Conservation (phyloP, 2,888 invertebrate genomes). For the Galeruca laticollis region DNA sequence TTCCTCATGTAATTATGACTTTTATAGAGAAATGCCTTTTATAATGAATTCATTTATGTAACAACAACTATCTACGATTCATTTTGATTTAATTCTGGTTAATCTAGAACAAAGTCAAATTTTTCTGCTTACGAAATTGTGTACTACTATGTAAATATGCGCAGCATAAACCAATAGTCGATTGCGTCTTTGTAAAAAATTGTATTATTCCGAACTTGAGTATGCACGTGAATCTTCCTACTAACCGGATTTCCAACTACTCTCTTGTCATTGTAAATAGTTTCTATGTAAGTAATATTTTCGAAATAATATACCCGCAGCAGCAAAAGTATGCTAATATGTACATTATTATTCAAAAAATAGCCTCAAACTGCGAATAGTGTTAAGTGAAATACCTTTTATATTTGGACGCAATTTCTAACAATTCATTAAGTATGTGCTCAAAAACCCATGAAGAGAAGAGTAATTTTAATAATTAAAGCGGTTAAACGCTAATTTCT, state of each 20-base stretch:
- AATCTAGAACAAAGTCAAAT: no score
- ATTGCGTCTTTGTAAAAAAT: background rate
- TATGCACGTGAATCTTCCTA: no score
- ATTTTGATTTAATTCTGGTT: no score
- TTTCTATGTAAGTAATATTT: background rate
- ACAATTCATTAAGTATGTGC: background rate
- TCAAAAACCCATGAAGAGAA: background rate
- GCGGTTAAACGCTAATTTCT: background rate
- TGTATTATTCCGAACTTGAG: no score
- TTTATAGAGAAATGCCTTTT: no score
- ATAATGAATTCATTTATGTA: no score
- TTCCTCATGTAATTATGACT: no score
- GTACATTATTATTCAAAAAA: slow-evolving; percentile 24
- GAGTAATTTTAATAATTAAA: background rate
- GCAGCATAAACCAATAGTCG: background rate
- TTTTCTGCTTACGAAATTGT: no score
- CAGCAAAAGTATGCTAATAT: slow-evolving; percentile 23
- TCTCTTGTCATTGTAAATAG: background rate
- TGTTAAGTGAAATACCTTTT: slow-evolving; percentile 9
- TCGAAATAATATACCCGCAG: background rate
- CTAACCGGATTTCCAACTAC: background rate
- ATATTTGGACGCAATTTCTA: background rate
- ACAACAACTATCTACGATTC: no score
- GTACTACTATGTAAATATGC: no score
- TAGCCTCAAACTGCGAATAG: background rate